Evolutionary conservation across 64 coral and sea anemone genomes (phyloP).

Genomic region (Pachyseris speciosa): DNA sequence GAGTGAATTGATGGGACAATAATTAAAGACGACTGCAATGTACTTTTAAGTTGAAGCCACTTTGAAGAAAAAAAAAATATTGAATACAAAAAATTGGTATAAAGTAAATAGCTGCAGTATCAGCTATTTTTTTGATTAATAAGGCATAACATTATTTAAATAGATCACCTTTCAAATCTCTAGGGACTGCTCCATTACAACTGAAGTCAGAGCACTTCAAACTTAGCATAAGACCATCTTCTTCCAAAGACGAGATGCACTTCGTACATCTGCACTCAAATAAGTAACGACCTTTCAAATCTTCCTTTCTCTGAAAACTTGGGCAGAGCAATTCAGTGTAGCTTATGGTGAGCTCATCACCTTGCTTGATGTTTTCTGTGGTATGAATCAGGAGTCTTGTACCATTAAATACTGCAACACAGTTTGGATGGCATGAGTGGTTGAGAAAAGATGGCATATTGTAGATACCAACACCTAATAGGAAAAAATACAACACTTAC

Average conservation of each 20-base stretch:
- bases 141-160: neutral
- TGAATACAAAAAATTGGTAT: no score
- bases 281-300: constrained; percentile 74
- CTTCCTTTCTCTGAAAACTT: constrained; percentile 69
- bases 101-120: no score
- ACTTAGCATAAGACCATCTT: constrained; percentile 75
- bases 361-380: constrained; percentile 62
- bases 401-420: constrained; percentile 75
- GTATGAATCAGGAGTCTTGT: constrained; percentile 55
- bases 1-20: no score
- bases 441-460: constrained; percentile 62
- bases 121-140: no score
- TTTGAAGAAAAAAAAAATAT: no score
- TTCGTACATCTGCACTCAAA: constrained; percentile 83
- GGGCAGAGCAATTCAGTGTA: constrained; percentile 89
- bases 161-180: neutral
- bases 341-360: constrained; percentile 93
- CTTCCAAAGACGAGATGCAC: constrained; percentile 47
- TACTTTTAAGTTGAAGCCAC: no score
- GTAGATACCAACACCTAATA: constrained; percentile 87
- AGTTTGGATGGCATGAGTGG: constrained; percentile 97
- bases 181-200: constrained; percentile 45
- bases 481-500: neutral
- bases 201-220: constrained; percentile 51
- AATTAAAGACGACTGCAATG: no score